Conservation (phyloP, 2,113 vertebrate genomes). For the Procapra przewalskii region DNA sequence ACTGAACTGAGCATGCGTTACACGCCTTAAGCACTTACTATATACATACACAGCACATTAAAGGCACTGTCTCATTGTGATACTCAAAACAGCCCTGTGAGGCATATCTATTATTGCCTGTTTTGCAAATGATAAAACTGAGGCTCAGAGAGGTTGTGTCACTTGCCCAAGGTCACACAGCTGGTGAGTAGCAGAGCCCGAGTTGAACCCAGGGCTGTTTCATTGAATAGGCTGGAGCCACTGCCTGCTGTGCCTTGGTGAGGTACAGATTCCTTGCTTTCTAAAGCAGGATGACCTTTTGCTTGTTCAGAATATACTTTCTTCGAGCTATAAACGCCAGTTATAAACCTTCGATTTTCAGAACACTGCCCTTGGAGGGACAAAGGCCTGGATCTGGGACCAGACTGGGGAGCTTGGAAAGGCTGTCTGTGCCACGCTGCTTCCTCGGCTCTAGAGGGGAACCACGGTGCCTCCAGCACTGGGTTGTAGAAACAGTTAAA, state of each 20-base stretch:
- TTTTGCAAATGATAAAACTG: background rate
- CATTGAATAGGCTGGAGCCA: background rate
- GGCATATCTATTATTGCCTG: background rate
- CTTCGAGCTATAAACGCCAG: background rate
- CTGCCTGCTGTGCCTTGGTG: background rate
- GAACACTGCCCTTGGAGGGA: background rate
- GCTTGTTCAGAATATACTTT: background rate
- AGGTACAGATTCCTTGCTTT: background rate
- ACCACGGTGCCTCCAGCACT: fast-evolving
- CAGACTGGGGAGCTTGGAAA: background rate
- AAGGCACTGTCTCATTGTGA: background rate
- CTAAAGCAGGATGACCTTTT: background rate
- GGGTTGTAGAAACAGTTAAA: background rate
- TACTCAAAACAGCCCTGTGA: background rate
- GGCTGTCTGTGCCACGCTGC: no score
- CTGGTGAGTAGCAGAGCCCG: background rate
- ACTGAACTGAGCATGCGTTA: background rate
- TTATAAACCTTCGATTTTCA: background rate
- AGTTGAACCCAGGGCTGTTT: background rate
- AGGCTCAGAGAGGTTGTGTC: background rate
- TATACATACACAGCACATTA: background rate
- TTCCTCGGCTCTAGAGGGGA: background rate
- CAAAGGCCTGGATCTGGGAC: background rate
- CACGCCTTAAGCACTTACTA: background rate
- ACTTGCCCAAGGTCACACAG: background rate